Conservation (phyloP, 2,888 invertebrate genomes). For the Lasioglossum zephyrum region DNA sequence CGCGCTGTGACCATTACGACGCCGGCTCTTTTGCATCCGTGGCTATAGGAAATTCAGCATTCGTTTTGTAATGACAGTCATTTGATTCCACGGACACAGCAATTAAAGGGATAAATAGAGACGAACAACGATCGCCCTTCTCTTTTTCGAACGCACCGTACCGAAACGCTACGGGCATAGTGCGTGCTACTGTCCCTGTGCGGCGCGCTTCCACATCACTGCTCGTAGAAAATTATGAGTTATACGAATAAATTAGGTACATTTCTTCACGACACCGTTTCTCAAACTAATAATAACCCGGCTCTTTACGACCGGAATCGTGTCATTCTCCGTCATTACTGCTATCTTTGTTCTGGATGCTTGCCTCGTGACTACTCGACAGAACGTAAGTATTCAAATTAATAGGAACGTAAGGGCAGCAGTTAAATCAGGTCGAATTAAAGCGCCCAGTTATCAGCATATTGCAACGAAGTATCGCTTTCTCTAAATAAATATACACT, state of each 20-base stretch:
- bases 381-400: neutral
- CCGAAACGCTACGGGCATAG: neutral
- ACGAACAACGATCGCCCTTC: no score
- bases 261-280: neutral
- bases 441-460: no score
- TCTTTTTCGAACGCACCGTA: neutral
- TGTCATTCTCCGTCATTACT: neutral
- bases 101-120: slow-evolving; percentile 6
- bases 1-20: slow-evolving; percentile 32
- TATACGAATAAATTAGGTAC: neutral
- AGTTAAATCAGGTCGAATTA: neutral
- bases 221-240: neutral
- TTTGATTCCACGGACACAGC: neutral
- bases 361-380: neutral
- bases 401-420: neutral
- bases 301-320: neutral
- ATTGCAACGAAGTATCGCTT: no score
- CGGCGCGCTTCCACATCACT: slow-evolving; percentile 1
- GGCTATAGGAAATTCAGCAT: slow-evolving; percentile 8
- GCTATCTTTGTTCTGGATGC: neutral
- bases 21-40: neutral
- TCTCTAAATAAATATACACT: no score
- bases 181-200: neutral
- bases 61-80: slow-evolving; percentile 36
- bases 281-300: neutral